Base-by-base conservation (phyloP, 2,113 vertebrate species). In the Ahaetulla prasina region DNA sequence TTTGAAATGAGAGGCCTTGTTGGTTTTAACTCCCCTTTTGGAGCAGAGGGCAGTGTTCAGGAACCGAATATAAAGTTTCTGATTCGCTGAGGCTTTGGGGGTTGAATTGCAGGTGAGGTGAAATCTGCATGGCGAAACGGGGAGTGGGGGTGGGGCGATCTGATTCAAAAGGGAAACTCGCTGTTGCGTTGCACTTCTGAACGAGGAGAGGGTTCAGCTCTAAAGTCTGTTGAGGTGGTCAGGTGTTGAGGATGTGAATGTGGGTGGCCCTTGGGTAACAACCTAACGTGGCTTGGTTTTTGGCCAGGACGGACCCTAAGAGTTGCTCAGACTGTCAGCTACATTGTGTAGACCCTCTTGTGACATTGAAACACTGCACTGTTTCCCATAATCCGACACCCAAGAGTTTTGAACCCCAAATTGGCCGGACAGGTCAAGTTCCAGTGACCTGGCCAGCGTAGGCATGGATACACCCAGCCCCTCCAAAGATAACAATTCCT, bases 21-120 rank as follows among this genome's bases (percentile, higher is more conserved):
- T 86, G 3, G 85, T 74, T 74, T 92, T 74, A 88, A 35, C 90
- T 87, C 87, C 11, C 85, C 91, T 92, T 94, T 93, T 89, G 20
- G 23, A 1, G 2, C 14, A 45, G 14, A 50, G 90, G 92, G 84
- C n/a, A 10, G 60, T 30, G 60, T 1, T 68, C 93, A 57, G 85
- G 89, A 88, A 20, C 0, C 16, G 85, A 87, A 88, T 39, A 12
- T 50, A 57, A 60, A 4, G 35, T 87, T 93, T 57, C 47, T 90
- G 85, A 92, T 1, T 0, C 55, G 53, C 57, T 0, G 8, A 0
- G 30, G 87, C 89, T 52, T 84, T 53, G 87, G 54, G 35, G 12
- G 27, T 9, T 20, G 7, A 20, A 35, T 0, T 11, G 84, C 53
- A 18, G 27, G 4, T 30, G 90, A 23, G 5, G 39, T 0, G 1